These are phyloP conservation scores for Centruroides sculpturatus DNA, from an alignment of 1,140 invertebrate genomes.

Conservation along the genomic window DNA sequence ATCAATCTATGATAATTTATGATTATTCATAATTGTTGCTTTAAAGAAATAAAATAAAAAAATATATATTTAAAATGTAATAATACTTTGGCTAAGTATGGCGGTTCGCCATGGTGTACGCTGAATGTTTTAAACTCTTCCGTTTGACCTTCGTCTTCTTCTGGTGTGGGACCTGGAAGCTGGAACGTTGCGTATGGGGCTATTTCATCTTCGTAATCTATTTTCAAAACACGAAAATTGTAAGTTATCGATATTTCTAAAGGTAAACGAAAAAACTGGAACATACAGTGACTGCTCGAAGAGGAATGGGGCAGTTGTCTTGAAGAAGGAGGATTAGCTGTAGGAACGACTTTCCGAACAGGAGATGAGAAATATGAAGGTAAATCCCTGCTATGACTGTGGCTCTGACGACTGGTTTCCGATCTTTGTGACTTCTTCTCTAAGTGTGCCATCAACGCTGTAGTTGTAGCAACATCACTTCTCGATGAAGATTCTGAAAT, in stretches of 20 bases:
- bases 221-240: no score
- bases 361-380: constrained; percentile 17
- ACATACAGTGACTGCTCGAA: constrained; percentile 16
- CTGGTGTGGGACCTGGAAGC: constrained; percentile 13
- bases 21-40: no score
- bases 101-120: constrained; percentile 17
- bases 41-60: no score
- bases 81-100: constrained; percentile 14
- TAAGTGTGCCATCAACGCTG: constrained; percentile 14
- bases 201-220: constrained; percentile 19
- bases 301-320: constrained; percentile 8
- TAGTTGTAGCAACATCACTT: constrained; percentile 15
- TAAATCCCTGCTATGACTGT: constrained; percentile 12
- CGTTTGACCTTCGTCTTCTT: constrained; percentile 13
- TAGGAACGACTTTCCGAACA: constrained; percentile 15
- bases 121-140: constrained; percentile 20
- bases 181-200: constrained; percentile 21
- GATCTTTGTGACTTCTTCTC: constrained; percentile 14
- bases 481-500: constrained; percentile 1
- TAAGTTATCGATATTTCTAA: no score
- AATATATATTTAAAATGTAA: no score
- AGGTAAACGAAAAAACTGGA: no score
- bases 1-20: no score
- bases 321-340: constrained; percentile 8
- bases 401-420: constrained; percentile 3